A percentile compares a stretch with the other conserved stretches of the same genome.
Conservation (phyloP, 64 coral and sea anemone genomes). For the Anthopleura sola region DNA sequence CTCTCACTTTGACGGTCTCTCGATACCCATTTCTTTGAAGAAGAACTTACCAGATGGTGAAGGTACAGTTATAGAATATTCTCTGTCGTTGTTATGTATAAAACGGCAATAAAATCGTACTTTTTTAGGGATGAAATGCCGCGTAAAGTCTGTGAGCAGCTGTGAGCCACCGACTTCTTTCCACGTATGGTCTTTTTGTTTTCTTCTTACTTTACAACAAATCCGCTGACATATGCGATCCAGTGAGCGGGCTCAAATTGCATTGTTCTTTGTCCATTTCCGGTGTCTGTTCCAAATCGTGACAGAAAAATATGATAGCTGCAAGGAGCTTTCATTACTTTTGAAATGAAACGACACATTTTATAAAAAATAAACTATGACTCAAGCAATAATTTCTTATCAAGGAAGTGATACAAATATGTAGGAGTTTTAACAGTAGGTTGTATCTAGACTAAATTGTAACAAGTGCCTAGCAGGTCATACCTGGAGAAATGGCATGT, state of each 20-base stretch:
- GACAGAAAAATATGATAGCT: background rate
- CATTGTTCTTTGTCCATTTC: background rate
- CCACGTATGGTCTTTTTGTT: slow-evolving; percentile 27
- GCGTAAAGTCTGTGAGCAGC: background rate
- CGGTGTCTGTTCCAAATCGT: background rate
- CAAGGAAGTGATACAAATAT: too few relatives aligned
- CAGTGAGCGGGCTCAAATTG: background rate
- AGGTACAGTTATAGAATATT: background rate
- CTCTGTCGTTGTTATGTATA: background rate
- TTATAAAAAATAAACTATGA: too few relatives aligned
- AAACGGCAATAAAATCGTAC: background rate
- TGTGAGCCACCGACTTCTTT: slow-evolving; percentile 21
- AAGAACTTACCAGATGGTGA: background rate
- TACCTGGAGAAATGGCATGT: background rate
- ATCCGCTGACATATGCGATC: background rate
- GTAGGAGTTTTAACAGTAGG: background rate
- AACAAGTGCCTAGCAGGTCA: background rate
- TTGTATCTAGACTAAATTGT: background rate
- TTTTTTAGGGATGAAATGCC: background rate
- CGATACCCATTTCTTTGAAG: background rate
- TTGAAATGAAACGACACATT: background rate
- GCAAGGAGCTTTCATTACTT: background rate
- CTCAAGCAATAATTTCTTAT: too few relatives aligned
- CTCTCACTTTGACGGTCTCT: background rate
- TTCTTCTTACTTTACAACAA: background rate